phyloP scores from a whole-genome alignment of 2,888 invertebrate genomes.

The Chrysodeixis includens region DNA sequence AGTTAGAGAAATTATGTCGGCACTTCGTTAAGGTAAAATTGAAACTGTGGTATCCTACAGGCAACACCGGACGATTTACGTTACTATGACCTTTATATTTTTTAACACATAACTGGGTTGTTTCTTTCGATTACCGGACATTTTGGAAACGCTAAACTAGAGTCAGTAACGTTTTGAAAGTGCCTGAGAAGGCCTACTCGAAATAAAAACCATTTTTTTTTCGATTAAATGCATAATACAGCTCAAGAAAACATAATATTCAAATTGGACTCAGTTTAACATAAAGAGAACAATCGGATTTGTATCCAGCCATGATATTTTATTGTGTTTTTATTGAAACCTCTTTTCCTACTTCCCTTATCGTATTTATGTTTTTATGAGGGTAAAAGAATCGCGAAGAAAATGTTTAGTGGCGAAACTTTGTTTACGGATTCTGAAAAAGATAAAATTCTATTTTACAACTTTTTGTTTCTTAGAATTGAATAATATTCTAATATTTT shows the following conservation, averaged over 20 bases:
- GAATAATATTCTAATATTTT: background rate
- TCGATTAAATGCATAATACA: background rate
- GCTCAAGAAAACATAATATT: background rate
- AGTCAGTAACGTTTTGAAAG: too few species aligned
- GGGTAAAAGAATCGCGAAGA: background rate
- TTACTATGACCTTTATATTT: too few species aligned
- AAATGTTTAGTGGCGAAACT: background rate
- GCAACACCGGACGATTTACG: too few species aligned
- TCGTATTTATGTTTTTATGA: conserved; percentile 16
- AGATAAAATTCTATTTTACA: background rate
- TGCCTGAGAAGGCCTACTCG: too few species aligned
- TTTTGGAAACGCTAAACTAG: too few species aligned
- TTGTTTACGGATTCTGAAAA: background rate
- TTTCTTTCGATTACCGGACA: too few species aligned
- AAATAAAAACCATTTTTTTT: too few species aligned
- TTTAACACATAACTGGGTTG: too few species aligned
- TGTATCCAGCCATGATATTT: conserved; percentile 12
- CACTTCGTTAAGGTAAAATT: too few species aligned
- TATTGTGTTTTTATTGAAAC: conserved; percentile 15
- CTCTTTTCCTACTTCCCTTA: conserved; percentile 14
- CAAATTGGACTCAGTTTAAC: conserved; percentile 22
- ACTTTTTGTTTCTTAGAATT: background rate
- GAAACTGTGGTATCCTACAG: too few species aligned
- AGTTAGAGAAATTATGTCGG: too few species aligned
- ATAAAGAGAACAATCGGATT: conserved; percentile 6